A percentile compares a stretch with the other conserved stretches of the same genome.
Conservation (phyloP, 1,140 invertebrate genomes). For the Caenorhabditis elegans region WBcel235 BX284603.4:4529001-4529500, state of each 20-base stretch:
- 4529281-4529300: slow-evolving; percentile 54
- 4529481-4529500: neutral
- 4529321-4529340: slow-evolving; percentile 11
- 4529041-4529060: neutral
- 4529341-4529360: neutral
- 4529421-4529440: neutral
- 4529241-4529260: slow-evolving; percentile 8
- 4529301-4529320: slow-evolving; percentile 39
- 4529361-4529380: neutral
- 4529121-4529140: slow-evolving; percentile 31
- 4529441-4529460: neutral
- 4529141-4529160: slow-evolving; percentile 31
- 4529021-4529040: slow-evolving; percentile 50
- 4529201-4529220: neutral
- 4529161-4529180: neutral
- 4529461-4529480: neutral
- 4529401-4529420: neutral
- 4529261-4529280: slow-evolving; percentile 55
- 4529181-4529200: neutral
- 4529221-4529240: neutral
- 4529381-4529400: neutral
- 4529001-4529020: slow-evolving; percentile 31
- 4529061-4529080: neutral
- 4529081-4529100: slow-evolving; percentile 2
- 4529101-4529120: slow-evolving; percentile 1